phyloP scores from a whole-genome alignment of 64 coral and sea anemone species.

The Pocillopora verrucosa region DNA sequence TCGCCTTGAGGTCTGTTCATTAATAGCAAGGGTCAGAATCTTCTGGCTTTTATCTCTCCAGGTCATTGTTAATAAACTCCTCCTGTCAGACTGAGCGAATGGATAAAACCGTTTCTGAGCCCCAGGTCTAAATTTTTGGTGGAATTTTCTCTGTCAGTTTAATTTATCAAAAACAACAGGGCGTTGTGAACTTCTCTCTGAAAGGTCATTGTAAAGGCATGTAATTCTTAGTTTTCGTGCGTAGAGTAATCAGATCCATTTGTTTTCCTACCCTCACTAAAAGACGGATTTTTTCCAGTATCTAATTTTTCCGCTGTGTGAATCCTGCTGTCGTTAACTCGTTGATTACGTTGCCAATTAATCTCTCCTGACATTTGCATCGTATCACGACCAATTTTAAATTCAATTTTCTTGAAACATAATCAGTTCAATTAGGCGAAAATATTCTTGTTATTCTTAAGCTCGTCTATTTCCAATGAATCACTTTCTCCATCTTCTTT shows the following conservation, averaged over 20 bases:
- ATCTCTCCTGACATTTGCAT: not conserved
- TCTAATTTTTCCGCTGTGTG: not conserved
- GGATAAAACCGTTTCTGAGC: too few relatives aligned
- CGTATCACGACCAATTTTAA: not conserved
- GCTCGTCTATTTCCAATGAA: not conserved
- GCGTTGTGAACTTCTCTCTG: not conserved
- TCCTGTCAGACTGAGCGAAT: not conserved
- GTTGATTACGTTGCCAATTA: not conserved
- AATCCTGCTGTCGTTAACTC: not conserved
- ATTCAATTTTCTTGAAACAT: slow-evolving; percentile 21
- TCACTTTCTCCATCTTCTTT: not conserved
- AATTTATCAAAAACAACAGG: not conserved
- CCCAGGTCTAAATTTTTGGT: too few relatives aligned
- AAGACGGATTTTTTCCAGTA: not conserved
- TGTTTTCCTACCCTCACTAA: not conserved
- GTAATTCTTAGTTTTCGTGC: not conserved
- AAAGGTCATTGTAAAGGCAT: too few relatives aligned
- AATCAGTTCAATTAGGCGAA: not conserved
- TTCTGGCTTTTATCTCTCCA: not conserved
- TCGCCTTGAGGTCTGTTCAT: not conserved
- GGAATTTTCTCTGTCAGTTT: not conserved
- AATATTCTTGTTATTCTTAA: not conserved
- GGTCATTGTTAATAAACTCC: not conserved
- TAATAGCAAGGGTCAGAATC: not conserved
- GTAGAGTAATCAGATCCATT: not conserved